These are phyloP conservation scores for Pandion haliaetus DNA, from an alignment of 2,113 vertebrate genomes.

Conservation along the genomic window DNA sequence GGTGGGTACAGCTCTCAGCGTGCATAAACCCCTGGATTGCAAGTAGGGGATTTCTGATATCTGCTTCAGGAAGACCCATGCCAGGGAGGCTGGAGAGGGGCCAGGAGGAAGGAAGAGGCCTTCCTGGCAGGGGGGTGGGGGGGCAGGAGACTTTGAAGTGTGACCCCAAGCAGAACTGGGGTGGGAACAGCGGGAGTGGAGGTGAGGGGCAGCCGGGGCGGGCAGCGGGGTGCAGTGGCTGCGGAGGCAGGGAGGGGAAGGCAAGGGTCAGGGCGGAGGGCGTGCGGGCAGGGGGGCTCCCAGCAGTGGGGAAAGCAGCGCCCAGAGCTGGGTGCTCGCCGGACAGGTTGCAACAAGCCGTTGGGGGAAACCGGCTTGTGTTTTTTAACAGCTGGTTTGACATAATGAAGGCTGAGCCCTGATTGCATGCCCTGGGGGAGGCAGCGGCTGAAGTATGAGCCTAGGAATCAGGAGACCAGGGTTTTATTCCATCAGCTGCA, in stretches of 20 bases:
- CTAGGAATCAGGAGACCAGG: neutral
- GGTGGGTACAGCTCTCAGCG: neutral
- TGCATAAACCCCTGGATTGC: neutral
- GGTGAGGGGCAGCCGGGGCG: fast-evolving
- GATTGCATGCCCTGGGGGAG: neutral
- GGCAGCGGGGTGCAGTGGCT: neutral
- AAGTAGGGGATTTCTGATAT: slow-evolving; percentile 12
- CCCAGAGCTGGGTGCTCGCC: neutral
- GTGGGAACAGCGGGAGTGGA: neutral
- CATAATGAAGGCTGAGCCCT: neutral
- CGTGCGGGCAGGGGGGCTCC: neutral
- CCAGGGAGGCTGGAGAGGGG: slow-evolving; percentile 15
- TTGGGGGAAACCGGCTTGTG: neutral
- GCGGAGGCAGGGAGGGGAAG: neutral
- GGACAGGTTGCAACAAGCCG: neutral
- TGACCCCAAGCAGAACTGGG: neutral
- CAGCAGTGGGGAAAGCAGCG: neutral
- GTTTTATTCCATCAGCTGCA: neutral
- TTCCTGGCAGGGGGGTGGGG: neutral
- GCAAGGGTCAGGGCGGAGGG: neutral
- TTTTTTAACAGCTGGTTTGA: neutral
- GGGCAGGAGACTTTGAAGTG: neutral
- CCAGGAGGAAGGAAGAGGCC: slow-evolving; percentile 34
- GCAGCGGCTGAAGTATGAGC: neutral
- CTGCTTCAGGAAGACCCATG: neutral